A percentile compares a stretch with the other conserved stretches of the same genome.
phyloP scores from a whole-genome alignment of 2,888 invertebrate species.

The Amphipoea lucens region DNA sequence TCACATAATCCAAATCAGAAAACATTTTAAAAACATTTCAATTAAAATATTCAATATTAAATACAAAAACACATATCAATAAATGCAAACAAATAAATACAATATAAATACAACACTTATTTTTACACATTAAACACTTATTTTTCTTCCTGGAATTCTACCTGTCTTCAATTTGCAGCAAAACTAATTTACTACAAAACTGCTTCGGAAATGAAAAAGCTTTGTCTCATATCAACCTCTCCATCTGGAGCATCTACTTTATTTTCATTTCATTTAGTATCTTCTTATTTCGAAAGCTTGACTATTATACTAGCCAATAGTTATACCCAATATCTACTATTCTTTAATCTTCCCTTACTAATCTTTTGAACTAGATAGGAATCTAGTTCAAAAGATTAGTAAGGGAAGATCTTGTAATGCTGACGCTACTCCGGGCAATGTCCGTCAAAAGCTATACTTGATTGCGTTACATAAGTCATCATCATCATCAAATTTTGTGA shows the following conservation, averaged over 20 bases:
- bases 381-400: no score
- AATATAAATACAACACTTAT: no score
- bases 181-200: background rate
- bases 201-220: background rate
- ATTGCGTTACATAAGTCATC: conserved; percentile 88
- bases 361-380: background rate
- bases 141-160: no score
- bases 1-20: no score
- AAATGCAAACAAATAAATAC: no score
- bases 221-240: background rate
- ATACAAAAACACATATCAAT: no score
- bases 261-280: background rate
- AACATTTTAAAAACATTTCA: no score
- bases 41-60: no score
- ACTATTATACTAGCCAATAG: background rate
- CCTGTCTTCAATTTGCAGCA: background rate
- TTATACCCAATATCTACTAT: no score
- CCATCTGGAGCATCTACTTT: background rate
- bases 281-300: background rate
- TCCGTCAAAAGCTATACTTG: conserved; percentile 86
- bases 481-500: conserved; percentile 85
- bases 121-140: no score
- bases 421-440: conserved; percentile 73
- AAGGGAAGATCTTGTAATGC: conserved; percentile 68
- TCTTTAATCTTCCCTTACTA: no score